Evolutionary conservation across 2,797 vertebrate genomes (phyloP).

Genomic region (Salmo trutta): DNA sequence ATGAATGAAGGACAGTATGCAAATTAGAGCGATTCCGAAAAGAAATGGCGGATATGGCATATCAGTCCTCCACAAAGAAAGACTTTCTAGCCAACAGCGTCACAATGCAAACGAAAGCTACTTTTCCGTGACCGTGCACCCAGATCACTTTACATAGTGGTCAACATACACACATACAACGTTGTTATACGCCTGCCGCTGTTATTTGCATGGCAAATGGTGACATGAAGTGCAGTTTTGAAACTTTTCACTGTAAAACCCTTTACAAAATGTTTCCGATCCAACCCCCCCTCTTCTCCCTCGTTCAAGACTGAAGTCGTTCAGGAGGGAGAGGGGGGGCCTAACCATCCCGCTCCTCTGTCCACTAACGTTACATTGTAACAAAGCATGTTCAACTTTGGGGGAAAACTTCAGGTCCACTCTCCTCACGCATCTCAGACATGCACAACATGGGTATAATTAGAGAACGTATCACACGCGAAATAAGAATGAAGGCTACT

Average conservation of each 20-base stretch:
- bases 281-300: constrained; percentile 23
- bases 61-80: constrained; percentile 51
- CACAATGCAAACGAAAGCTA: constrained; percentile 3
- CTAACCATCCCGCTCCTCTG: constrained; percentile 22
- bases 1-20: constrained; percentile 87
- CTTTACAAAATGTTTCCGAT: constrained; percentile 58
- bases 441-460: constrained; percentile 1
- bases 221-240: constrained; percentile 10
- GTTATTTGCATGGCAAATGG: not conserved
- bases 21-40: constrained; percentile 80
- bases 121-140: not conserved
- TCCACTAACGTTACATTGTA: constrained; percentile 41
- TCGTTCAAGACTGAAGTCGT: constrained; percentile 26
- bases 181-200: not conserved
- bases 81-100: constrained; percentile 15
- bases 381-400: constrained; percentile 28
- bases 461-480: constrained; percentile 16
- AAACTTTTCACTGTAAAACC: constrained; percentile 39
- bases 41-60: constrained; percentile 78
- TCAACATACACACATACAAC: not conserved
- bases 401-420: constrained; percentile 16
- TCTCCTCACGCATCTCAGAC: constrained; percentile 9
- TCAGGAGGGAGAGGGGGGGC: constrained; percentile 25
- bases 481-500: constrained; percentile 10
- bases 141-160: not conserved